These are phyloP conservation scores for Drosophila tsacasi DNA, from an alignment of 1,140 invertebrate genomes.

Conservation along the genomic window DNA sequence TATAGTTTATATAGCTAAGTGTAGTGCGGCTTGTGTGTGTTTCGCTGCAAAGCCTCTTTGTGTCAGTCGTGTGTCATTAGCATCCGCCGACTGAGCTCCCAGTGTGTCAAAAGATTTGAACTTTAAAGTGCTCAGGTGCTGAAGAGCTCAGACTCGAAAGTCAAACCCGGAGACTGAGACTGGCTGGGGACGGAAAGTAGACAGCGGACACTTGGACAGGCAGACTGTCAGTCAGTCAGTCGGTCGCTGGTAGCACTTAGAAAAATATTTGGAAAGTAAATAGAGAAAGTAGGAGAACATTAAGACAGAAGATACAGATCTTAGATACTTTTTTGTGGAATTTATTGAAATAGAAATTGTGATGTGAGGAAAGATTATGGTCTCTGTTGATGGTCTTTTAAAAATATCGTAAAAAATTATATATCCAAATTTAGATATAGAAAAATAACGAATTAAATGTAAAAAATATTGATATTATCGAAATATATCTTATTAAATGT, in stretches of 20 bases:
- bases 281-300: neutral
- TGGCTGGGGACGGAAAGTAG: conserved; percentile 23
- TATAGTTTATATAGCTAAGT: conserved; percentile 6
- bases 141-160: conserved; percentile 32
- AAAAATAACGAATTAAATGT: no score
- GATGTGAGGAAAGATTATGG: neutral
- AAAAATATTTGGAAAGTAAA: neutral
- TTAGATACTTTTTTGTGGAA: neutral
- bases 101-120: conserved; percentile 77
- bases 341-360: neutral
- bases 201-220: conserved; percentile 35
- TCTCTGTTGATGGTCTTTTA: neutral
- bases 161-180: neutral
- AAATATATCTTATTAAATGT: neutral
- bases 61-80: conserved; percentile 66
- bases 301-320: neutral
- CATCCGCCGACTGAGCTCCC: conserved; percentile 46
- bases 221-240: conserved; percentile 35
- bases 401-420: no score
- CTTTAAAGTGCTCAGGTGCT: conserved; percentile 73
- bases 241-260: conserved; percentile 20
- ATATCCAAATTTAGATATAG: no score
- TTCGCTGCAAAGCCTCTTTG: conserved; percentile 59
- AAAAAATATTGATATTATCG: neutral
- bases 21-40: conserved; percentile 16